Base-by-base conservation (phyloP, 2,113 vertebrate species). In the Apeltes quadracus region DNA sequence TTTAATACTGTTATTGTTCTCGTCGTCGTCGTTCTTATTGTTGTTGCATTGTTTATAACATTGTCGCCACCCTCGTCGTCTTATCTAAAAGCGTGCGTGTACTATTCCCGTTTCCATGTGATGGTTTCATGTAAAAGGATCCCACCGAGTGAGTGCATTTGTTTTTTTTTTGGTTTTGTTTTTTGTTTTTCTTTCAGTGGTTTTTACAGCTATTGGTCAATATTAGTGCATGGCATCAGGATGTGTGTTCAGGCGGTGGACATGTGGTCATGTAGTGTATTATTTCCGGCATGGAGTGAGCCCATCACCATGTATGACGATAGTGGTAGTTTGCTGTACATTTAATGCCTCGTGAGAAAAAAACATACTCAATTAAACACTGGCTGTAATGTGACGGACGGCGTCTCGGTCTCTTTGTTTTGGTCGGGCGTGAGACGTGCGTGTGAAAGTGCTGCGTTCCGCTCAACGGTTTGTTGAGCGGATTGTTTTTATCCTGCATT, bases 1-100 rank as follows among this genome's bases (percentile, higher is more conserved):
- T 92, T 91, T 92, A 92, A 92, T 92, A 91, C 88, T 90, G 86
- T 90, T 90, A 29, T 71, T 78, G 83, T 91, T 87, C 72, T 91
- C 61, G 81, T 88, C 77, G 68, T 81, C 80, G 81, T 83, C 78
- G 80, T 86, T 84, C 78, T 87, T 84, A 76, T 81, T 61, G 83
- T 88, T 70, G 46, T 79, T 81, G 86, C 89, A 86, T 91, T 86
- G 88, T 91, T 87, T 82, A 86, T 87, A 86, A 86, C 85, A 84
- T 90, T 34, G 81, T 85, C 43, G 65, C 69, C 82, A 67, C 70
- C 76, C 74, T 58, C 29, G 61, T 84, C 69, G 32, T 71, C 79
- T 69, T 77, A 39, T 78, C 74, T 76, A 46, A 75, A 78, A 14
- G 81, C 7, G 74, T 38, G 76, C 14, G 80, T 72, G 69, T 82